A percentile compares a stretch with the other conserved stretches of the same genome.
Conservation (phyloP, 1,140 invertebrate species). For the Centruroides vittatus region DNA sequence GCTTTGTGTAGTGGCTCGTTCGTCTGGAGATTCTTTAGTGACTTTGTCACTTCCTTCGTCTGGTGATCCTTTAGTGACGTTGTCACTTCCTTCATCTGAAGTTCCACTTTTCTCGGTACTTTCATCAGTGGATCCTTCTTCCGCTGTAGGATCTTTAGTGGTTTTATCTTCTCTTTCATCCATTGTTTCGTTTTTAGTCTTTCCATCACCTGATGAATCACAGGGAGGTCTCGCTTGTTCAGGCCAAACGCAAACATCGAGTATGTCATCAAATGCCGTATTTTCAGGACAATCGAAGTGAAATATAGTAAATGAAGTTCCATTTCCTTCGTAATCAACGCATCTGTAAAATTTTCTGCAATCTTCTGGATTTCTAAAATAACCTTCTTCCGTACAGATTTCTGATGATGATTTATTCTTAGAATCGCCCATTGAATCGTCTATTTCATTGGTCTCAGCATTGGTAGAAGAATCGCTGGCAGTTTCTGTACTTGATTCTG, state of each 20-base stretch:
- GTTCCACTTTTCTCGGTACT: neutral
- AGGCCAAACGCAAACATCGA: slow-evolving; percentile 10
- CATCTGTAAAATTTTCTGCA: slow-evolving; percentile 8
- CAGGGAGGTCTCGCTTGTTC: slow-evolving; percentile 6
- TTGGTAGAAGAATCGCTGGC: too few relatives aligned
- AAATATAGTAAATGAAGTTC: slow-evolving; percentile 9
- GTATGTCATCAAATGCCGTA: slow-evolving; percentile 25
- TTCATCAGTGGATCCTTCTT: too few relatives aligned
- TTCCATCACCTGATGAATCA: slow-evolving; percentile 3
- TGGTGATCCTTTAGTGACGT: too few relatives aligned
- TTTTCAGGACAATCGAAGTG: slow-evolving; percentile 26
- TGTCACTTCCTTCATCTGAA: neutral
- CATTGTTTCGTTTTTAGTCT: neutral
- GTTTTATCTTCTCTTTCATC: neutral
- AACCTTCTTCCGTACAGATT: slow-evolving; percentile 4
- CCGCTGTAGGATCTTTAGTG: neutral
- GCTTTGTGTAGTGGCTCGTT: neutral
- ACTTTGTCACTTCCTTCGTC: neutral
- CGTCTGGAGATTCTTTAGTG: neutral
- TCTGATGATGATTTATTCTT: neutral
- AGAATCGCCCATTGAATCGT: neutral
- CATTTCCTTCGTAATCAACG: neutral
- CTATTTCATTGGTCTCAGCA: neutral
- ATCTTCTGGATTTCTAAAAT: slow-evolving; percentile 8
- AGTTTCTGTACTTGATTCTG: too few relatives aligned